Evolutionary conservation across 2,113 vertebrate species (phyloP).

Genomic region (Entomyzon cyanotis): DNA sequence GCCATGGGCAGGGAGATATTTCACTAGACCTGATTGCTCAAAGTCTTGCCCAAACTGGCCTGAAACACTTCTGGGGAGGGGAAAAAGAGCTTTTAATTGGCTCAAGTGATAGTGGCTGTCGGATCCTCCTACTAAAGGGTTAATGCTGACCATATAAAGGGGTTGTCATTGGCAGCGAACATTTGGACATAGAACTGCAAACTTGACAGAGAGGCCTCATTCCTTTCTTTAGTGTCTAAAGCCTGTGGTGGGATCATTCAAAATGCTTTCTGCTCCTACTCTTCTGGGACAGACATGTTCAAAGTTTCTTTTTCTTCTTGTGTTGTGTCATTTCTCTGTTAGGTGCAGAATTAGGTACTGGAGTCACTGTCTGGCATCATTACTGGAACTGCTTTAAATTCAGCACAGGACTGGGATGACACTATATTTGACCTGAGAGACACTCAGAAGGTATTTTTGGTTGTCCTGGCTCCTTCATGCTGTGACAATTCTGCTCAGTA

Average conservation of each 20-base stretch:
- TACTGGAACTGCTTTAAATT: not conserved
- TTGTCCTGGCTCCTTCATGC: not conserved
- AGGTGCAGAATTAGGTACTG: not conserved
- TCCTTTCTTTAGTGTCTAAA: not conserved
- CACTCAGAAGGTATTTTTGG: not conserved
- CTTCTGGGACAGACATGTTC: not conserved
- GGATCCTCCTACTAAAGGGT: not conserved
- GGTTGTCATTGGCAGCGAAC: not conserved
- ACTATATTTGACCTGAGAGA: not conserved
- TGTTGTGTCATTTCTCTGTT: not conserved
- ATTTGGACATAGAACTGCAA: not conserved
- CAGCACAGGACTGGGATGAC: not conserved
- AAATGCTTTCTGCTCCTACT: not conserved
- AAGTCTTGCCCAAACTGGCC: not conserved
- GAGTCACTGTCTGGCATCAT: not conserved
- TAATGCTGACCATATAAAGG: not conserved
- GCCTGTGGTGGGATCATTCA: not conserved
- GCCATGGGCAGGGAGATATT: not conserved
- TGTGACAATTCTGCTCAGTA: not conserved
- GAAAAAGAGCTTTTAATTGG: not conserved
- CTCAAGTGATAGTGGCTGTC: not conserved
- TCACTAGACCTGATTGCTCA: not conserved
- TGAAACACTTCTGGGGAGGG: not conserved
- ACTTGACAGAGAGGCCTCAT: not conserved
- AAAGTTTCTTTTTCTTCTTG: not conserved